Base-by-base conservation (phyloP, 2,797 vertebrate genomes). In the Borostomias antarcticus region DNA sequence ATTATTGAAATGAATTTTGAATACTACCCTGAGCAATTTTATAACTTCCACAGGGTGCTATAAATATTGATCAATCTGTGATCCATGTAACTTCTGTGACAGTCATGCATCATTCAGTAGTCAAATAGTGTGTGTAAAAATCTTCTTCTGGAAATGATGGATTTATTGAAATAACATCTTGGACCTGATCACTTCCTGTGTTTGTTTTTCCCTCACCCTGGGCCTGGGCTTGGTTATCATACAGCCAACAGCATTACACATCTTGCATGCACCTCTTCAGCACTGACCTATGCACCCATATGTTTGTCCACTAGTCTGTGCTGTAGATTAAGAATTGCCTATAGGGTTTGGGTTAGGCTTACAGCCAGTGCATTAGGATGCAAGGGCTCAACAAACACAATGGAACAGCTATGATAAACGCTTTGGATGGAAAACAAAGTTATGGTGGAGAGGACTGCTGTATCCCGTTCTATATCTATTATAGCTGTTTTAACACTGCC, bases 271-370 rank as follows among this genome's bases (percentile, higher is more conserved):
- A 51, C 47, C 21, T 47, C 17, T 13, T 43, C 23, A 19, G 2
- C 2, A 10, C 23, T 19, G 3, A 23, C 30, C 64, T 47, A 57
- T 73, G 3, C 58, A 52, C 29, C 29, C 0, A 1, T n/a, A 54
- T 2, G 15, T 29, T 26, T 54, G 0, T 2, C 74, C 83, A 74
- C 78, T 66, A 78, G 82, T 74, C n/a, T 0, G 81, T 43, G 66
- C 66, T 37, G 19, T 13, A 21, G 60, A 62, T 68, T 62, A 73
- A 73, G 62, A 72, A 73, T 80, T 81, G 0, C 19, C 26, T 3
- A 1, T 19, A n/a, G 10, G 8, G 17, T 48, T 19, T 48, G 17
- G 3, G 4, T 5, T 48, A 40, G 3, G 10, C 9, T 2, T 40
- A 5, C 21, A 1, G n/a, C 47, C 6, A 25, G 19, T 3, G 8